Conservation (phyloP, 2,888 invertebrate species). For the Stenodema calcarata region DNA sequence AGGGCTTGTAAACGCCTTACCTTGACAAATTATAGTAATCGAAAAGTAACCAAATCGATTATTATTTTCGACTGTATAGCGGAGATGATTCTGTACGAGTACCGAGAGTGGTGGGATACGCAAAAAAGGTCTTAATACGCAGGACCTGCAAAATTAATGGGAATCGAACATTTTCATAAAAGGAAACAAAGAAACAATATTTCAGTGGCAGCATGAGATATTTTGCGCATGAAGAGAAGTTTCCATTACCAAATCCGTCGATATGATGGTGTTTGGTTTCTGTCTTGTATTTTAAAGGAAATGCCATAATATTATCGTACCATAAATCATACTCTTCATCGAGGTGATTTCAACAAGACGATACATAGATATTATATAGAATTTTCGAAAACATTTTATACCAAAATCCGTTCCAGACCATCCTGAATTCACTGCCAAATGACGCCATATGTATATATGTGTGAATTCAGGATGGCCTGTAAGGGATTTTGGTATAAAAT, state of each 20-base stretch:
- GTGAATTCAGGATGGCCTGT: too few relatives aligned
- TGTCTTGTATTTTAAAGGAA: too few relatives aligned
- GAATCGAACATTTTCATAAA: not conserved
- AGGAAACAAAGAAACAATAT: not conserved
- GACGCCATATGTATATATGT: too few relatives aligned
- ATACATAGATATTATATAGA: too few relatives aligned
- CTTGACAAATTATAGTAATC: not conserved
- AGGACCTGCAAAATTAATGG: constrained; percentile 22
- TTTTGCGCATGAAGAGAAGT: not conserved
- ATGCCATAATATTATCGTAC: too few relatives aligned
- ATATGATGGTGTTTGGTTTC: not conserved
- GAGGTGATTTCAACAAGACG: too few relatives aligned
- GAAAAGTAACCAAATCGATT: constrained; percentile 10
- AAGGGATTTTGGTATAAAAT: too few relatives aligned
- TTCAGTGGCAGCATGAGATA: not conserved
- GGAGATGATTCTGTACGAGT: not conserved
- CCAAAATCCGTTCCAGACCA: too few relatives aligned
- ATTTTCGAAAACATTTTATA: too few relatives aligned
- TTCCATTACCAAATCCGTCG: not conserved
- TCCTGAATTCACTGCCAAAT: too few relatives aligned
- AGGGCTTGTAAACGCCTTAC: not conserved
- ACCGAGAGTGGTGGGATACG: not conserved
- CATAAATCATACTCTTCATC: too few relatives aligned
- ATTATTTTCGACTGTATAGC: constrained; percentile 3
- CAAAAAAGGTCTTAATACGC: constrained; percentile 5